These are phyloP conservation scores for Heteromormyrus szaboi DNA, from an alignment of 2,797 vertebrate species.

Conservation along the genomic window DNA sequence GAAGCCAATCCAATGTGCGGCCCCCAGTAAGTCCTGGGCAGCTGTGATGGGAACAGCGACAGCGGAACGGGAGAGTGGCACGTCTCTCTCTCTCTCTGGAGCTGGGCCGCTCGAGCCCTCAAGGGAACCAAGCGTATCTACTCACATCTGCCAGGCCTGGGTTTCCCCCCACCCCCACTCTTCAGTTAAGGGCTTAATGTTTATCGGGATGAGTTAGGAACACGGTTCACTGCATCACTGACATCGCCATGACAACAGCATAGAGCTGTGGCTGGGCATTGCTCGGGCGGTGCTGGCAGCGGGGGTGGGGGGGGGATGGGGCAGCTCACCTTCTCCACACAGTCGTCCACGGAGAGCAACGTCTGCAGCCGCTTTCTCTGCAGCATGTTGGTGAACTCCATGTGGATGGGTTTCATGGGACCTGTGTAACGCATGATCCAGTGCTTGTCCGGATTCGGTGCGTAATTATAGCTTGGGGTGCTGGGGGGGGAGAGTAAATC, in stretches of 20 bases:
- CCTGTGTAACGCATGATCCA: conserved; percentile 98
- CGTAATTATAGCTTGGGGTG: conserved; percentile 94
- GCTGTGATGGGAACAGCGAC: background rate
- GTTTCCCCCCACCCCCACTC: background rate
- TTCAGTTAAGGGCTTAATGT: background rate
- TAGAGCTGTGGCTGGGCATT: background rate
- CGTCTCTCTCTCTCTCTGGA: background rate
- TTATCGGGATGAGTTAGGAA: background rate
- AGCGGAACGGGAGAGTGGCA: background rate
- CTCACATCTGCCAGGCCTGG: conserved; percentile 2
- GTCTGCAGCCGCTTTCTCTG: conserved; percentile 91
- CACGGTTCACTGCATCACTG: conserved; percentile 8
- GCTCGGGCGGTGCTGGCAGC: background rate
- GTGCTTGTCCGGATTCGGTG: conserved; percentile 91
- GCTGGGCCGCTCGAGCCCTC: background rate
- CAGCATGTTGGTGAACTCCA: conserved; percentile 95
- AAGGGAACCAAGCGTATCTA: background rate
- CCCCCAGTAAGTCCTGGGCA: background rate
- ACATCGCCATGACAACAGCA: conserved; percentile 11
- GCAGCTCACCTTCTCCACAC: conserved; percentile 76
- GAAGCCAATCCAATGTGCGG: conserved; percentile 18
- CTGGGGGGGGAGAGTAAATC: conserved; percentile 48
- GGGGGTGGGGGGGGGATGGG: background rate
- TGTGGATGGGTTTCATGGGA: conserved; percentile 92
- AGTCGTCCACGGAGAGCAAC: conserved; percentile 89